Base-by-base conservation (phyloP, 2,888 invertebrate species). In the Dione juno region DNA sequence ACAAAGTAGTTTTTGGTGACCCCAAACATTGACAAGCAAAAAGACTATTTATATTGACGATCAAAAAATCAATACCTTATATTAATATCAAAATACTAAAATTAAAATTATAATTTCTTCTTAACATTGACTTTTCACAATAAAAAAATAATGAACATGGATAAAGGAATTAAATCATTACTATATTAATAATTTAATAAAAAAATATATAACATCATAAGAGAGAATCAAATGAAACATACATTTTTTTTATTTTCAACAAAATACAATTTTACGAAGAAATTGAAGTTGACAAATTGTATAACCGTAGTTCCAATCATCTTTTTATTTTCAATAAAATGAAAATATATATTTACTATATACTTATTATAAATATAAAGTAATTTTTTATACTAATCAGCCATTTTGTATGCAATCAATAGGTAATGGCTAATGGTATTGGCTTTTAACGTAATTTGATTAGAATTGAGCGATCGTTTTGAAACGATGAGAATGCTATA, bases 21-120 rank as follows among this genome's bases (percentile, higher is more conserved):
- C 28, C 5, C 5, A 5, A 28, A 28, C 28, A 28, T 28, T 28
- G 28, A 5, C 2, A 28, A 28, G 28, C 2, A 28, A 28, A 28
- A 28, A 28, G 28, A 28, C 63, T 69, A 61, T 68, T 45, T 70
- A 72, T 40, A 61, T 5, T 40, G 14, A 65, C 28, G 13, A 37
- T 57, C 9, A 40, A 11, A 37, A 37, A 57, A 57, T 19, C 57
- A 57, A 57, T 16, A 57, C 37, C 21, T n/a, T 21, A 45, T 16
- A 61, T 45, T 45, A 61, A 35, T 28, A 45, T 61, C 61, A 45
- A 61, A 7, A 61, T n/a, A n/a, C 7, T 61, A 61, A 61, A 61
- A 61, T 61, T 45, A 45, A 28, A 43, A 59, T 43, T 28, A 13
- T 14, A 59, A 21, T 19, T 53, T 66, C 16, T 40, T 40, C 37